A percentile compares a stretch with the other conserved stretches of the same genome.
Evolutionary conservation across 2,888 invertebrate species (phyloP).

Genomic region (Oligia strigilis): DNA sequence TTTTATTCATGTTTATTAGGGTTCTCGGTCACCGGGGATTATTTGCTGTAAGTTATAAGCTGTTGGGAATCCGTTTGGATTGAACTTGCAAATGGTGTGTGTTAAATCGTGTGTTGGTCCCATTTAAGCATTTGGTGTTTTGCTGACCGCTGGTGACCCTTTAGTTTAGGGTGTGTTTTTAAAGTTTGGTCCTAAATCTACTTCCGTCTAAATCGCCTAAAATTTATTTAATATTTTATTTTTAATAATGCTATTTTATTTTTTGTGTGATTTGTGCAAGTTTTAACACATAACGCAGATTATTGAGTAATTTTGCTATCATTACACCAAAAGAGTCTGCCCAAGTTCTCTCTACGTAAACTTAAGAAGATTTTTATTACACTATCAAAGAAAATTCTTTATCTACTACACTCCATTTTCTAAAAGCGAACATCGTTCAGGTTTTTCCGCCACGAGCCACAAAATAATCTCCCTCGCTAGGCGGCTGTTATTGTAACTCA

Average conservation of each 20-base stretch:
- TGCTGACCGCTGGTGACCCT: constrained; percentile 22
- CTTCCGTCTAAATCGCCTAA: neutral
- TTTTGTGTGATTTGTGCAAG: neutral
- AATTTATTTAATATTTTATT: neutral
- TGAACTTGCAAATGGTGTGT: constrained; percentile 61
- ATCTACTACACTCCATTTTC: constrained; percentile 32
- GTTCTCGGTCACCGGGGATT: constrained; percentile 63
- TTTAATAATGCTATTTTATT: neutral
- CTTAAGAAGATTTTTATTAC: constrained; percentile 22
- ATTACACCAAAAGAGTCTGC: neutral
- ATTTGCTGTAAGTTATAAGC: constrained; percentile 67
- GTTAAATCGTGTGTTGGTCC: constrained; percentile 50
- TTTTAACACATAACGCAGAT: neutral
- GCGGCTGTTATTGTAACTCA: constrained; percentile 51
- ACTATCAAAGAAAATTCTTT: constrained; percentile 26
- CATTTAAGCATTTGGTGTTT: constrained; percentile 45
- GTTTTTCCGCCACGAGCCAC: constrained; percentile 30
- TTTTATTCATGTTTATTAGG: constrained; percentile 68
- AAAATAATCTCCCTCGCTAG: constrained; percentile 46
- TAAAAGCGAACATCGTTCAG: constrained; percentile 46
- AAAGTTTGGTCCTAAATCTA: neutral
- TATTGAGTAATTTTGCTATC: neutral
- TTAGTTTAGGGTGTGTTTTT: neutral
- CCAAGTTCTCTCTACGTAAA: neutral
- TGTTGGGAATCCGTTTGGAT: constrained; percentile 58